These are phyloP conservation scores for Miniopterus natalensis DNA, from an alignment of 2,113 vertebrate genomes.

Conservation along the genomic window DNA sequence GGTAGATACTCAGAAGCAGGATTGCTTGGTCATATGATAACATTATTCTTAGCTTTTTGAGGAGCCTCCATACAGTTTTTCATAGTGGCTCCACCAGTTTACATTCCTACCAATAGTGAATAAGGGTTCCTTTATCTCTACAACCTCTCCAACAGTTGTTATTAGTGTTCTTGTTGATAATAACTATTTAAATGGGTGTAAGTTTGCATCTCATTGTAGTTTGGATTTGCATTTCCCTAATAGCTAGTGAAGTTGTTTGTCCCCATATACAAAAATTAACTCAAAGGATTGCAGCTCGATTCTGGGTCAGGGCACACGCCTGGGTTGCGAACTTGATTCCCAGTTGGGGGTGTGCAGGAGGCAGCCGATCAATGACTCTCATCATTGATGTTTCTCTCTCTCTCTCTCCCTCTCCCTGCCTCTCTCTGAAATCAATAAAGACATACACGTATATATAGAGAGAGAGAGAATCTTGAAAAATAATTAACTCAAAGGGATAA, in stretches of 20 bases:
- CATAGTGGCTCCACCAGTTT: neutral
- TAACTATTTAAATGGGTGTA: neutral
- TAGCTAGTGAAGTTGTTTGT: neutral
- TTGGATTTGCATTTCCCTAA: neutral
- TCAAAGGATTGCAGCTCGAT: neutral
- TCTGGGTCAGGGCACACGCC: too few species aligned
- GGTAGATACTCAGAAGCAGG: neutral
- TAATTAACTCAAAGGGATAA: neutral
- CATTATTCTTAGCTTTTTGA: neutral
- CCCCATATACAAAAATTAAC: neutral
- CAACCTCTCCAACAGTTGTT: neutral
- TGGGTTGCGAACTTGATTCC: too few species aligned
- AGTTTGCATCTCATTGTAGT: neutral
- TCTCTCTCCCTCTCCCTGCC: too few species aligned
- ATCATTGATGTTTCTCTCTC: too few species aligned
- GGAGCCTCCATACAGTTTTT: neutral
- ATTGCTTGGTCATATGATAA: neutral
- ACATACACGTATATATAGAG: too few species aligned
- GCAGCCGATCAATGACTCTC: too few species aligned
- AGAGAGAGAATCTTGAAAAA: neutral
- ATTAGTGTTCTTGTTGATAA: neutral
- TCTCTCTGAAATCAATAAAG: too few species aligned
- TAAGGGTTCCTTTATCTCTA: neutral
- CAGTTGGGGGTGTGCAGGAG: too few species aligned
- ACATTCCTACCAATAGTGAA: neutral